phyloP scores from a whole-genome alignment of 2,888 invertebrate genomes.

The Perizoma flavofasciatum region DNA sequence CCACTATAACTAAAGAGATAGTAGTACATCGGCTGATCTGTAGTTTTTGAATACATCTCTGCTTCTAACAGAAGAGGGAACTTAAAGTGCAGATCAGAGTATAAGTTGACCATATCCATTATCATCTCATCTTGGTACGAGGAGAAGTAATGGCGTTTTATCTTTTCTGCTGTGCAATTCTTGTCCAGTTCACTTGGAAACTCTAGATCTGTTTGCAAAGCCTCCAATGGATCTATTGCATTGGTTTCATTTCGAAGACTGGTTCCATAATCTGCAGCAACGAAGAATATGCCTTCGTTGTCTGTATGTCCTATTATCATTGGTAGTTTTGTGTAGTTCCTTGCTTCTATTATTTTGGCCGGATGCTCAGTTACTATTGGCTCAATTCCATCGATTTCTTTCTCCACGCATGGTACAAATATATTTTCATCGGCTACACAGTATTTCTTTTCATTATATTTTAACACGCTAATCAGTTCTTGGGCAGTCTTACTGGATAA shows the following conservation, averaged over 20 bases:
- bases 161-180: conserved; percentile 57
- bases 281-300: conserved; percentile 73
- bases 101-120: conserved; percentile 73
- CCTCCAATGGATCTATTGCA: conserved; percentile 49
- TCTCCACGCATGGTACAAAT: conserved; percentile 73
- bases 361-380: conserved; percentile 66
- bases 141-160: conserved; percentile 64
- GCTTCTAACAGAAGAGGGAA: conserved; percentile 68
- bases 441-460: conserved; percentile 60
- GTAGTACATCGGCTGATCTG: conserved; percentile 68
- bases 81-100: conserved; percentile 74
- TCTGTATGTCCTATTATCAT: conserved; percentile 76
- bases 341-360: conserved; percentile 58
- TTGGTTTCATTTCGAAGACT: conserved; percentile 50
- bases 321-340: conserved; percentile 72
- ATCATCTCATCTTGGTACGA: conserved; percentile 60
- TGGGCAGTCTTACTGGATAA: conserved; percentile 58
- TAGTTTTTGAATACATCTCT: conserved; percentile 62
- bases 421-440: conserved; percentile 64
- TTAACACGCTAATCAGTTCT: conserved; percentile 63
- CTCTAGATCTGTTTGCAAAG: conserved; percentile 60
- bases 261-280: conserved; percentile 64
- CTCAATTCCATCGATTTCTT: conserved; percentile 63
- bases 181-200: conserved; percentile 61
- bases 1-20: conserved; percentile 73